phyloP scores from a whole-genome alignment of 1,140 invertebrate genomes.

The Bombus waltoni region DNA sequence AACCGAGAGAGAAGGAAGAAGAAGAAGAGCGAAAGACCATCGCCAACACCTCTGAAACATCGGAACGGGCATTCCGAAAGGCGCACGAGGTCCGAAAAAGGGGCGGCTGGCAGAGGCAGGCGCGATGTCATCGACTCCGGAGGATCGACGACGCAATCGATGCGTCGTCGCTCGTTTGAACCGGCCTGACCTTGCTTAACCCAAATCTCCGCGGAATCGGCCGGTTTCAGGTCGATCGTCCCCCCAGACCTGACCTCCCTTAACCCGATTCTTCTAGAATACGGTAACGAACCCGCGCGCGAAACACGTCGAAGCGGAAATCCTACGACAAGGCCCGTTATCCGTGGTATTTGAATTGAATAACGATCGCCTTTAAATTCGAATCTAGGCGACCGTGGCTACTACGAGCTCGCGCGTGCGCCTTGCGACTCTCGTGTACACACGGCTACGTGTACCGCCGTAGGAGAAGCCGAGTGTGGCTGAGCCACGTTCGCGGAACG shows the following conservation, averaged over 20 bases:
- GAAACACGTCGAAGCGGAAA: conserved; percentile 58
- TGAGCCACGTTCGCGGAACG: conserved; percentile 37
- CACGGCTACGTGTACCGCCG: background rate
- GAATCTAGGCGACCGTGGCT: conserved; percentile 59
- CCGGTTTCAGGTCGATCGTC: conserved; percentile 41
- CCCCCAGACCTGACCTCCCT: conserved; percentile 63
- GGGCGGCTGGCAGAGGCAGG: background rate
- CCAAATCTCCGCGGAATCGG: conserved; percentile 40
- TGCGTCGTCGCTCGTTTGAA: conserved; percentile 14
- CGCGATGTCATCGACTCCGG: background rate
- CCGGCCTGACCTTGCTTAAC: conserved; percentile 52
- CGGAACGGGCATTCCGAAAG: background rate
- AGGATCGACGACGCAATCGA: background rate
- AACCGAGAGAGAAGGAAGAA: background rate
- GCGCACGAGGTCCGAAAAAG: background rate
- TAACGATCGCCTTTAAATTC: conserved; percentile 69
- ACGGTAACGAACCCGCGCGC: conserved; percentile 53
- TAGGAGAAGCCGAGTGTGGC: background rate
- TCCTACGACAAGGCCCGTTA: conserved; percentile 61
- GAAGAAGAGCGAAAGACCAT: background rate
- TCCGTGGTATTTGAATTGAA: conserved; percentile 65
- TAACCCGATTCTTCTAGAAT: conserved; percentile 65
- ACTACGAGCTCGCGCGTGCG: background rate
- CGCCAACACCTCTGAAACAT: background rate
- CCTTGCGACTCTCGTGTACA: background rate